A percentile compares a stretch with the other conserved stretches of the same genome.
phyloP scores from a whole-genome alignment of 2,113 vertebrate species.

The Cephalophus harveyi region DNA sequence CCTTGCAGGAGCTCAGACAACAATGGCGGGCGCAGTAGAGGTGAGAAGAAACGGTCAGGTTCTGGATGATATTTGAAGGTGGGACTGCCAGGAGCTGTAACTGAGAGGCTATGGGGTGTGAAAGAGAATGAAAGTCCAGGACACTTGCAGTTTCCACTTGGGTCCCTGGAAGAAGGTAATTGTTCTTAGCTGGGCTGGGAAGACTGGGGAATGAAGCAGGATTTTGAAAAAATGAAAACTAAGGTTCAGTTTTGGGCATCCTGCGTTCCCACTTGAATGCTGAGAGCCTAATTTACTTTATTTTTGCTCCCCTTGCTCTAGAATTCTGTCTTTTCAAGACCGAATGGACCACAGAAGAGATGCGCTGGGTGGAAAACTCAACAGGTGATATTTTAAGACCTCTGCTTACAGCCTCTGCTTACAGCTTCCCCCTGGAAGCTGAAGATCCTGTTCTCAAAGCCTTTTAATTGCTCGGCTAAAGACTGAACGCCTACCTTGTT shows the following conservation, averaged over 20 bases:
- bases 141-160: neutral
- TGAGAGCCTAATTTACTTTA: neutral
- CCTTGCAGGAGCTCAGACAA: neutral
- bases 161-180: fast-evolving
- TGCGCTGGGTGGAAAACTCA: neutral
- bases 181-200: neutral
- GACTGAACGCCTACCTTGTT: conserved; percentile 33
- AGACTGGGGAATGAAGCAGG: neutral
- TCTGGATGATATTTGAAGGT: neutral
- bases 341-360: fast-evolving
- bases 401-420: neutral
- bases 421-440: neutral
- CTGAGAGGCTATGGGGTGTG: neutral
- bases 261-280: neutral
- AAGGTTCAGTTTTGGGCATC: neutral
- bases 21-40: fast-evolving
- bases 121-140: neutral
- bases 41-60: fast-evolving
- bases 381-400: neutral
- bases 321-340: neutral
- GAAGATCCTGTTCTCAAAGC: neutral
- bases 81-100: neutral
- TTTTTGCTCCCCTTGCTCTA: neutral
- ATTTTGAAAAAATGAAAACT: neutral
- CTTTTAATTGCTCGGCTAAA: neutral